These are phyloP conservation scores for Campylomormyrus tamandua DNA, from an alignment of 2,113 vertebrate genomes.

Conservation along the genomic window DNA sequence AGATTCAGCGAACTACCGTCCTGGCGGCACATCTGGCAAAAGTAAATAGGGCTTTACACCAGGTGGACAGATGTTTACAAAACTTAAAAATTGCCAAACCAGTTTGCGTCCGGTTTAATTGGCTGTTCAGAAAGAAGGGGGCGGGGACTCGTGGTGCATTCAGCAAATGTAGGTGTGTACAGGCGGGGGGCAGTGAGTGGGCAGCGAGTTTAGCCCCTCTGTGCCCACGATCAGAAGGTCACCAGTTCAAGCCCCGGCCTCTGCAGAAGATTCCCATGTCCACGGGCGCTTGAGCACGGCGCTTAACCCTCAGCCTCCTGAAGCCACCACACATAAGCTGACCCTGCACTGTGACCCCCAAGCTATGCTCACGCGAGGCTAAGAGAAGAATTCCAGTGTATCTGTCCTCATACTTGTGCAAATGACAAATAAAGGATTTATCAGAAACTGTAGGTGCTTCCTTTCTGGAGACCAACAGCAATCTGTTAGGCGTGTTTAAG, in stretches of 20 bases:
- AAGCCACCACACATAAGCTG: neutral
- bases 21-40: neutral
- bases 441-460: neutral
- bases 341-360: neutral
- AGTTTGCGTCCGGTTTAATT: neutral
- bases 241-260: neutral
- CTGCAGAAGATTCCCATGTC: neutral
- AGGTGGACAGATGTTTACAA: neutral
- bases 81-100: neutral
- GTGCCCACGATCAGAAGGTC: neutral
- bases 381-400: neutral
- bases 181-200: neutral
- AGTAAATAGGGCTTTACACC: neutral
- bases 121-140: neutral
- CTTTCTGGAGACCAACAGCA: neutral
- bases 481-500: neutral
- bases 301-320: neutral
- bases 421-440: neutral
- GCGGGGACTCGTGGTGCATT: neutral
- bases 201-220: neutral
- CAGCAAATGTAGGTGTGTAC: neutral
- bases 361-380: neutral
- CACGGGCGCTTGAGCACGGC: neutral
- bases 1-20: neutral
- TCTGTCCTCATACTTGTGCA: neutral